Base-by-base conservation (phyloP, 2,888 invertebrate species). In the Synanthedon myopaeformis region DNA sequence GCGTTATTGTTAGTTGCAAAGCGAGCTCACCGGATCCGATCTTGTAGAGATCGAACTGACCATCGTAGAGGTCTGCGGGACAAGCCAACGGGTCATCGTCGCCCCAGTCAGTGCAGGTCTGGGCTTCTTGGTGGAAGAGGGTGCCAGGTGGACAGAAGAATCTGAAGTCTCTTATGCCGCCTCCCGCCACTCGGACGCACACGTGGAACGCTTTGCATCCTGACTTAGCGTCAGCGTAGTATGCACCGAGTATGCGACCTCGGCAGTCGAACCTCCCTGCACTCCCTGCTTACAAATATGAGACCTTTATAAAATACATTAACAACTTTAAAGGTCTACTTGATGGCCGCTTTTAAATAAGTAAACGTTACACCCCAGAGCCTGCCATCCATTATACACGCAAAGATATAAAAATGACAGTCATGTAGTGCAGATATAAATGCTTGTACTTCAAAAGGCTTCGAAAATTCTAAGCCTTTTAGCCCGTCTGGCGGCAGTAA, bases 41-140 rank as follows among this genome's bases (percentile, higher is more conserved):
- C 70, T 92, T 91, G 88, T 94, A 95, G 67, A 95, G 89, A 89
- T 95, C 95, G 71, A 95, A 94, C 86, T 94, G 94, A 88, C 95
- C 94, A 75, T 94, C 94, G 82, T 93, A 94, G 62, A 94, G 88
- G 50, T 94, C 93, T 13, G 93, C 91, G 42, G 94, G 93, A 74
- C 96, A 96, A 70, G 95, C 95, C 1, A 96, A 93, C 1, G 81
- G 77, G 65, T 87, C 85, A 55, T 87, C 86, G 74, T 96, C 96
- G 59, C 94, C 95, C 93, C 95, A 95, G 69, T 96, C 94, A 51
- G 96, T 96, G 76, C 96, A 96, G 23, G 96, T 96, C 82, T 96
- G 95, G 55, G 95, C 94, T 75, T 96, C 95, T 76, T 96, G 96
- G 80, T 96, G 96, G 84, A 96, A 96, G 61, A 95, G 92, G 2